Conservation (phyloP, 2,797 vertebrate species). For the Pseudomugil tenellus region DNA sequence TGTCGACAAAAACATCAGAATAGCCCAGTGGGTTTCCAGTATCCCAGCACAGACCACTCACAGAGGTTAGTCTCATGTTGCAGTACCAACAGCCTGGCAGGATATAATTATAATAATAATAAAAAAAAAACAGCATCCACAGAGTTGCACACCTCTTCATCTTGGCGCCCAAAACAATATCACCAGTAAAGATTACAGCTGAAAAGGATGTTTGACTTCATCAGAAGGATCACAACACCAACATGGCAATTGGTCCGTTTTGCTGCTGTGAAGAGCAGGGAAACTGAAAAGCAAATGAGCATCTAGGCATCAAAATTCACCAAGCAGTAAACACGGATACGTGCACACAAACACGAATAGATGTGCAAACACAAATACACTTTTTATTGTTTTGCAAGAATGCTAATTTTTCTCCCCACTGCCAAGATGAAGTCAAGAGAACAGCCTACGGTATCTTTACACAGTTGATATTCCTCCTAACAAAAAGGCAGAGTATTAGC, state of each 20-base stretch:
- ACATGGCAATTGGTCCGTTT: slow-evolving; percentile 15
- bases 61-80: slow-evolving; percentile 12
- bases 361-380: not conserved
- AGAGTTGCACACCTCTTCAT: slow-evolving; percentile 26
- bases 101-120: too few species aligned
- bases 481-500: slow-evolving; percentile 34
- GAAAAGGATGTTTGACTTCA: slow-evolving; percentile 8
- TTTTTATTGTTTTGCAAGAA: slow-evolving; percentile 18
- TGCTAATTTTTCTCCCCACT: not conserved
- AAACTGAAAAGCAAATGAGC: slow-evolving; percentile 5
- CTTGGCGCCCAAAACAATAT: not conserved
- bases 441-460: slow-evolving; percentile 6
- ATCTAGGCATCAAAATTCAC: not conserved
- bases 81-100: slow-evolving; percentile 16
- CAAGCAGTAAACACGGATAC: not conserved
- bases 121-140: slow-evolving; percentile 26
- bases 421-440: slow-evolving; percentile 5
- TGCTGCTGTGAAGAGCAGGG: not conserved
- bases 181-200: not conserved
- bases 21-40: slow-evolving; percentile 16
- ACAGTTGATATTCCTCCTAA: slow-evolving; percentile 9
- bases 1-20: slow-evolving; percentile 40
- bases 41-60: slow-evolving; percentile 23
- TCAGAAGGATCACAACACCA: slow-evolving; percentile 16
- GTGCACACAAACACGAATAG: not conserved